A percentile compares a stretch with the other conserved stretches of the same genome.
Conservation (phyloP, 2,113 vertebrate genomes). For the Nipponia nippon region DNA sequence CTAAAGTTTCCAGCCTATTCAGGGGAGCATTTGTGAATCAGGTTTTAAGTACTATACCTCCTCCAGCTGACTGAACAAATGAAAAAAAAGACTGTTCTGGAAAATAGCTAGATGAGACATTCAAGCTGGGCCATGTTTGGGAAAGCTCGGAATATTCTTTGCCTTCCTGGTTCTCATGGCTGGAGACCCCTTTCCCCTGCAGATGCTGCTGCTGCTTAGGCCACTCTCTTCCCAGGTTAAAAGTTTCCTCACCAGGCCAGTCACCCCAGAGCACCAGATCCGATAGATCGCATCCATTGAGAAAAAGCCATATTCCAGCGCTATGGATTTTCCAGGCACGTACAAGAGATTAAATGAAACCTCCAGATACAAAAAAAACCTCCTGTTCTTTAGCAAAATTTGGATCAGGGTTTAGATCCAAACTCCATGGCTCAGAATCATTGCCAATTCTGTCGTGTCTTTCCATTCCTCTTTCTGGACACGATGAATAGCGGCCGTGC, state of each 20-base stretch:
- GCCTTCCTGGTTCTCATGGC: neutral
- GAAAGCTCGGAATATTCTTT: neutral
- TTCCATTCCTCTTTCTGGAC: constrained; percentile 58
- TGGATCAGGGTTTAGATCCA: neutral
- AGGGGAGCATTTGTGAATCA: neutral
- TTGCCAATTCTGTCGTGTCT: constrained; percentile 20
- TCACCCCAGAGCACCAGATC: neutral
- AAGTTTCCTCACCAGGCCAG: neutral
- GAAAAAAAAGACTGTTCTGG: neutral
- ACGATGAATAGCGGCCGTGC: neutral
- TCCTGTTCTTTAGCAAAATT: neutral
- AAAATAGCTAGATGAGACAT: neutral
- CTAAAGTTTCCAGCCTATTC: neutral
- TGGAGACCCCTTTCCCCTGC: neutral
- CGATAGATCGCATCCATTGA: neutral
- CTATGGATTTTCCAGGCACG: neutral
- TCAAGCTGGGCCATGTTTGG: neutral
- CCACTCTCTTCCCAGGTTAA: neutral
- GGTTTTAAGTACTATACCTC: neutral
- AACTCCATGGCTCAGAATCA: fast-evolving
- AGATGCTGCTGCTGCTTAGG: neutral
- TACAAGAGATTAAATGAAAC: constrained; percentile 6
- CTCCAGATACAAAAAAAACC: neutral
- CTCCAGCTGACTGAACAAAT: neutral
- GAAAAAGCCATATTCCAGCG: neutral